A percentile compares a stretch with the other conserved stretches of the same genome.
Evolutionary conservation across 2,888 invertebrate species (phyloP).

Genomic region (Caenorhabditis angaria): DNA sequence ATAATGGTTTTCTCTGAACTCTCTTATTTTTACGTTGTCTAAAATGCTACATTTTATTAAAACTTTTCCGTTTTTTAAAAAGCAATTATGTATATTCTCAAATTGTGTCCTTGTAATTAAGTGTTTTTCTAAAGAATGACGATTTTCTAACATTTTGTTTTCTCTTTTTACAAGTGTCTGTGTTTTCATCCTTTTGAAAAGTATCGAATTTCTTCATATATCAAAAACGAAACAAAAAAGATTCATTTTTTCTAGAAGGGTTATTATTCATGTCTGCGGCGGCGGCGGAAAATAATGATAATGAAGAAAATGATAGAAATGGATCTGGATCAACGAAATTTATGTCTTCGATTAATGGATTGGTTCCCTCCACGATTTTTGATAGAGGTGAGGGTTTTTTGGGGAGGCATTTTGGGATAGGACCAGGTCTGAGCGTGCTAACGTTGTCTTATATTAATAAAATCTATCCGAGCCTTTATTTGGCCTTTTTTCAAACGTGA

Average conservation of each 20-base stretch:
- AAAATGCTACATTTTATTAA: too few relatives aligned
- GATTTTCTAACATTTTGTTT: not conserved
- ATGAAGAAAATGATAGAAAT: not conserved
- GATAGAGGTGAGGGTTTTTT: not conserved
- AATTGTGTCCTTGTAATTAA: too few relatives aligned
- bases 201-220: not conserved
- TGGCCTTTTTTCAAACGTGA: too few relatives aligned
- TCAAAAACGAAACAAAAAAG: not conserved
- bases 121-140: too few relatives aligned
- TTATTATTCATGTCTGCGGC: conserved; percentile 1
- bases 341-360: conserved; percentile 43
- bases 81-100: too few relatives aligned
- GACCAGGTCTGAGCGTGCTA: too few relatives aligned
- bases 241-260: not conserved
- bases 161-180: not conserved
- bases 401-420: not conserved
- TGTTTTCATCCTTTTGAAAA: not conserved
- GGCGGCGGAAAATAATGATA: not conserved
- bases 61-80: too few relatives aligned
- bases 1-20: too few relatives aligned
- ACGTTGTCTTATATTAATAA: too few relatives aligned
- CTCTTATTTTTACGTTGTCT: too few relatives aligned
- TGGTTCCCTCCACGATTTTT: conserved; percentile 54
- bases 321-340: conserved; percentile 21
- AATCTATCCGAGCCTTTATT: too few relatives aligned